Percentiles rank a stretch among this genome's conserved stretches.
Conservation (phyloP, 2,888 invertebrate species). For the Molorchus minor region DNA sequence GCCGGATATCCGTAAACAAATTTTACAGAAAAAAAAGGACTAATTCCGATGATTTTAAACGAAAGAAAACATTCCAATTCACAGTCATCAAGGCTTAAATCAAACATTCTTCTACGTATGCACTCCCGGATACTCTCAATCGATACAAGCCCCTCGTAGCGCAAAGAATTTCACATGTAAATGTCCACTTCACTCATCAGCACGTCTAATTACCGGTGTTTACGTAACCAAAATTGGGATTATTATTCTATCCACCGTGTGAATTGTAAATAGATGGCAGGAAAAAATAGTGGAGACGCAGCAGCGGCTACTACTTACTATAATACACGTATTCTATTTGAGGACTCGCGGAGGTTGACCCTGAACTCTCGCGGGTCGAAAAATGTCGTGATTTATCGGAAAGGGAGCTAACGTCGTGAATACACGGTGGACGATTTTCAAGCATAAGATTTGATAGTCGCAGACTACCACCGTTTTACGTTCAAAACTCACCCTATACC, state of each 20-base stretch:
- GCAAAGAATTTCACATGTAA: slow-evolving; percentile 26
- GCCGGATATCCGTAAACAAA: too few relatives aligned
- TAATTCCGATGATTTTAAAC: too few relatives aligned
- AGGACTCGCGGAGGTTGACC: slow-evolving; percentile 11
- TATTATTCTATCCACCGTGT: slow-evolving; percentile 37
- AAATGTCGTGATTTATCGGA: slow-evolving; percentile 16
- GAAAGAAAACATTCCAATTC: too few relatives aligned
- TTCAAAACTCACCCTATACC: too few relatives aligned
- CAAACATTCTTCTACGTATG: too few relatives aligned
- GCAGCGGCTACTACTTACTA: slow-evolving; percentile 5
- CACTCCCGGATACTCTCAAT: neutral
- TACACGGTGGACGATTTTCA: too few relatives aligned
- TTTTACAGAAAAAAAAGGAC: too few relatives aligned
- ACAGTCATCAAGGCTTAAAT: too few relatives aligned
- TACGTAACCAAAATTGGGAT: slow-evolving; percentile 40
- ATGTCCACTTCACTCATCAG: slow-evolving; percentile 24
- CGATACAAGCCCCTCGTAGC: slow-evolving; percentile 5
- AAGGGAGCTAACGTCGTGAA: slow-evolving; percentile 15
- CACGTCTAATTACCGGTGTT: slow-evolving; percentile 30
- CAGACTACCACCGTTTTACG: too few relatives aligned
- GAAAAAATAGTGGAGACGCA: slow-evolving; percentile 29
- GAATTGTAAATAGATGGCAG: slow-evolving; percentile 40
- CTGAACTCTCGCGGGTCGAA: slow-evolving; percentile 15
- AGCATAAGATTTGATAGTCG: too few relatives aligned
- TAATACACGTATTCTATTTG: slow-evolving; percentile 20